phyloP scores from a whole-genome alignment of 2,888 invertebrate species.

The Doris montereyensis region DNA sequence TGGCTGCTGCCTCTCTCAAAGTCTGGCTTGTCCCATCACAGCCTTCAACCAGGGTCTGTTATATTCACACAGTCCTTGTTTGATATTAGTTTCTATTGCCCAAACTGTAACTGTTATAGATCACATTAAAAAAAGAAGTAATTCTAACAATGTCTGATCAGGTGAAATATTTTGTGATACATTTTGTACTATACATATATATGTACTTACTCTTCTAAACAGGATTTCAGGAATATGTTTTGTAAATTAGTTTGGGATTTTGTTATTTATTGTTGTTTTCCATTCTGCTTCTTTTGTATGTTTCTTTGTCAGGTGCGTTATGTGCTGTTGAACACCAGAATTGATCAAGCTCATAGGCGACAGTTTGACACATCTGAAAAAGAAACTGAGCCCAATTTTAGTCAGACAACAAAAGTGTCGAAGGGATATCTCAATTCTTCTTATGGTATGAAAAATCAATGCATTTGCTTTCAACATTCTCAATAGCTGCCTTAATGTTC shows the following conservation, averaged over 20 bases:
- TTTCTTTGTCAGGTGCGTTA: slow-evolving; percentile 60
- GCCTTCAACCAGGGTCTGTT: too few relatives aligned
- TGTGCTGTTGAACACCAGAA: slow-evolving; percentile 55
- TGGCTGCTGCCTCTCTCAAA: too few relatives aligned
- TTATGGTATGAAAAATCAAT: slow-evolving; percentile 60
- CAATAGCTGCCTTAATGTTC: neutral
- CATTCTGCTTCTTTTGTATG: slow-evolving; percentile 32
- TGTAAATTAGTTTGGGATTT: neutral
- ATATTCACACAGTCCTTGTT: too few relatives aligned
- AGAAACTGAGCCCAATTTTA: slow-evolving; percentile 68
- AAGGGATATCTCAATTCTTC: slow-evolving; percentile 67
- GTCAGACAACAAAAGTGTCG: slow-evolving; percentile 65
- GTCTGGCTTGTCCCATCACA: too few relatives aligned
- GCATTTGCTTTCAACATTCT: neutral
- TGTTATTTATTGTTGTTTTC: neutral
- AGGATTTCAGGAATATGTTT: too few relatives aligned
- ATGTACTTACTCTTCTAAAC: too few relatives aligned
- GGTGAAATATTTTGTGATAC: too few relatives aligned
- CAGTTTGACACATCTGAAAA: slow-evolving; percentile 60
- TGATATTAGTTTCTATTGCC: too few relatives aligned
- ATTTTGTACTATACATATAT: too few relatives aligned
- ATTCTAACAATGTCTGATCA: too few relatives aligned
- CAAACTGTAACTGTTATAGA: too few relatives aligned
- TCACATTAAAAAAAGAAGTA: too few relatives aligned
- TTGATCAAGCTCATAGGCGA: slow-evolving; percentile 57